These are phyloP conservation scores for Phoenicopterus ruber DNA, from an alignment of 2,113 vertebrate genomes.

Conservation along the genomic window DNA sequence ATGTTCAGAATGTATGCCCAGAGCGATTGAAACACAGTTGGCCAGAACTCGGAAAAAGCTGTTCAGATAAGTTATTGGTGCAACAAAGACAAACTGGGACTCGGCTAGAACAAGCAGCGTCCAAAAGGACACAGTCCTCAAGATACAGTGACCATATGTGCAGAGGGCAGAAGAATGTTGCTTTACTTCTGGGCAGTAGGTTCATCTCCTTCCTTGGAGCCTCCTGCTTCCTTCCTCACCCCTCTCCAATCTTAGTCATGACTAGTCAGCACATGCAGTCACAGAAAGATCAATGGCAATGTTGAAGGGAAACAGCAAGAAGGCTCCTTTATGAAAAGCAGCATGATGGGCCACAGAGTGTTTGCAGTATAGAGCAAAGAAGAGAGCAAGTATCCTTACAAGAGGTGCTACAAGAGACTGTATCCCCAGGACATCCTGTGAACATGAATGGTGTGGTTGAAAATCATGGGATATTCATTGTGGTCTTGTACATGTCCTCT, in stretches of 20 bases:
- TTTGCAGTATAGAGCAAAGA: not conserved
- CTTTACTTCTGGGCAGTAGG: not conserved
- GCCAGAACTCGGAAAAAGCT: not conserved
- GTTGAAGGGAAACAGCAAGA: not conserved
- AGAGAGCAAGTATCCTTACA: not conserved
- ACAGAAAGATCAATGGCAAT: not conserved
- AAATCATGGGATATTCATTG: not conserved
- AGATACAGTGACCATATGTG: not conserved
- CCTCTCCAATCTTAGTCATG: not conserved
- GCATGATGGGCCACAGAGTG: not conserved
- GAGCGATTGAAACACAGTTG: accelerated
- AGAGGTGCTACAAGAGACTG: not conserved
- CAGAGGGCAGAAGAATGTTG: not conserved
- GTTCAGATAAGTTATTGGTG: not conserved
- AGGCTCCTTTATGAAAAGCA: not conserved
- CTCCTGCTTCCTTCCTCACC: not conserved
- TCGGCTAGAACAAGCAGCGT: not conserved
- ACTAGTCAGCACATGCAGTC: not conserved
- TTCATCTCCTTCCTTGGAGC: not conserved
- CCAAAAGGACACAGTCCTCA: not conserved
- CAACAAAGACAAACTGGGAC: not conserved
- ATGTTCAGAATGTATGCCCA: not conserved
- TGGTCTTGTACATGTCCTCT: not conserved
- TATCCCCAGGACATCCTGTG: not conserved
- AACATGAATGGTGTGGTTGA: accelerated